Percentiles rank a stretch among this genome's conserved stretches.
These are phyloP conservation scores for Drosophila fuyamai DNA, from an alignment of 1,140 invertebrate species.

Conservation along the genomic window DNA sequence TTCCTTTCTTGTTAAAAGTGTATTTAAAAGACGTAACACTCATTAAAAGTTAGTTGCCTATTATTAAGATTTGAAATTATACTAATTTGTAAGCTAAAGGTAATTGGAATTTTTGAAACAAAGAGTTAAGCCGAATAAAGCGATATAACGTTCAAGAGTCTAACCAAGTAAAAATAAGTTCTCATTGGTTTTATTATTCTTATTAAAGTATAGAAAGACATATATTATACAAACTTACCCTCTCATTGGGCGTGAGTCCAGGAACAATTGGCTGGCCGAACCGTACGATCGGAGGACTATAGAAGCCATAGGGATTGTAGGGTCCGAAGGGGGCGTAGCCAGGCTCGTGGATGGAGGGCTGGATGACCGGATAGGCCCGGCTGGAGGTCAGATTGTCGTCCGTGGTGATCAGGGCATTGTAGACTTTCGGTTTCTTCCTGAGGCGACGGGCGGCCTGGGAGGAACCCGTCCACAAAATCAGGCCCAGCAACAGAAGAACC, in stretches of 20 bases:
- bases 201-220: no score
- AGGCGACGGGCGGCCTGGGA: conserved; percentile 73
- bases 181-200: no score
- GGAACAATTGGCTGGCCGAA: conserved; percentile 76
- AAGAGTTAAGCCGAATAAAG: no score
- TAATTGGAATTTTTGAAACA: no score
- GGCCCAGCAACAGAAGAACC: conserved; percentile 46
- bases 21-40: no score
- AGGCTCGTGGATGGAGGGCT: conserved; percentile 87
- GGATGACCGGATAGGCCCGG: conserved; percentile 89
- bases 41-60: neutral
- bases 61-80: neutral
- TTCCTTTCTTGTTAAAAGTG: no score
- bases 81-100: no score
- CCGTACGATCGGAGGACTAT: conserved; percentile 84
- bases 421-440: conserved; percentile 88
- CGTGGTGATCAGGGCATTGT: conserved; percentile 91
- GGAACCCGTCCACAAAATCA: conserved; percentile 40
- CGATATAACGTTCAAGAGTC: no score
- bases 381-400: conserved; percentile 90
- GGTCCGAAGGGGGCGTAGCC: conserved; percentile 81
- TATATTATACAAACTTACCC: conserved; percentile 36
- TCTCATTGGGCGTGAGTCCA: conserved; percentile 63
- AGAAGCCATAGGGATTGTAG: conserved; percentile 73
- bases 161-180: no score